Conservation (phyloP, 2,888 invertebrate genomes). For the Eupsilia transversa region DNA sequence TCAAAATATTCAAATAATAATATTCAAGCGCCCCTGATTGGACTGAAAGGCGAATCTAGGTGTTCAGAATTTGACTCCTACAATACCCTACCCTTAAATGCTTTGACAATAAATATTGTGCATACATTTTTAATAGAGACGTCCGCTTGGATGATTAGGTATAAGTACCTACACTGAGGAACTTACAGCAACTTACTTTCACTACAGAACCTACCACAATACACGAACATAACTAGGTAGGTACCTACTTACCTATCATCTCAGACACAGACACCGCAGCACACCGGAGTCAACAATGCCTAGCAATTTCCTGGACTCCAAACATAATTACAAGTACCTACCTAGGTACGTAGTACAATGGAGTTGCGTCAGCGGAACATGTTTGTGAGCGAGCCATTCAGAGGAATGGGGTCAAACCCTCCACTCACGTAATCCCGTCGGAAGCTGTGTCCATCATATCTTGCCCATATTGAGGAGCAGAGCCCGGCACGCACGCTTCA, state of each 20-base stretch:
- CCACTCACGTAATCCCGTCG: conserved; percentile 56
- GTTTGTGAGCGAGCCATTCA: conserved; percentile 57
- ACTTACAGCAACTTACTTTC: not conserved
- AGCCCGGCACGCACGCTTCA: conserved; percentile 21
- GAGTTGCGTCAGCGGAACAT: conserved; percentile 48
- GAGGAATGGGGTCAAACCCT: conserved; percentile 56
- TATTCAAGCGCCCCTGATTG: not conserved
- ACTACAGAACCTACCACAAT: conserved; percentile 6
- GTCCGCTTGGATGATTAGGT: no score
- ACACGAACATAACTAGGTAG: conserved; percentile 30
- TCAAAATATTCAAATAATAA: not conserved
- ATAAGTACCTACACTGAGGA: not conserved
- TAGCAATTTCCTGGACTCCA: conserved; percentile 53
- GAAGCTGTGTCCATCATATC: conserved; percentile 61
- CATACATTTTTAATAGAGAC: not conserved
- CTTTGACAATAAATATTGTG: not conserved
- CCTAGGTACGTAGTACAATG: conserved; percentile 22
- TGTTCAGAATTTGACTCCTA: not conserved
- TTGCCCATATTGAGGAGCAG: conserved; percentile 47
- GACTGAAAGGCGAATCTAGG: not conserved
- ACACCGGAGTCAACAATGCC: conserved; percentile 44
- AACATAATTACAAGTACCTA: conserved; percentile 55
- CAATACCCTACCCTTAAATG: conserved; percentile 2
- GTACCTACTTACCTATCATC: conserved; percentile 9
- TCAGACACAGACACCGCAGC: conserved; percentile 6